Base-by-base conservation (phyloP, 2,888 invertebrate species). In the Lithophane semibrunnea region DNA sequence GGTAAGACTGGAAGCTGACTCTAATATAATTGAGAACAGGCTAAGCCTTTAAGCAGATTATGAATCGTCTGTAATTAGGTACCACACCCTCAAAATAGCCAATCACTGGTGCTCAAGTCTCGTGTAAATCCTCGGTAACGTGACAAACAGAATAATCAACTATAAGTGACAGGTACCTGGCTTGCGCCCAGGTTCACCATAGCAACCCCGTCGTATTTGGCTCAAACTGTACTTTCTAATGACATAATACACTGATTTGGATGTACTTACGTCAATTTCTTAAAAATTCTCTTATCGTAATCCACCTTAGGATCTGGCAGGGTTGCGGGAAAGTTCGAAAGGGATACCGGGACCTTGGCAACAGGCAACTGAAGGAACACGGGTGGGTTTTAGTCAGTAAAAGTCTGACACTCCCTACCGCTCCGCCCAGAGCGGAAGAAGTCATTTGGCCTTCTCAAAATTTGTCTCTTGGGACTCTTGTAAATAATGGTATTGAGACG, bases 181-280 rank as follows among this genome's bases (percentile, higher is more conserved):
- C 79, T 54, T 61, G 21, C 5, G 47, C 75, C 79, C 79, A 79
- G 75, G 7, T 75, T 54, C 47, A 61, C 60, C 75, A 42, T 66
- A 54, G 82, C 66, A 79, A 79, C 79, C 52, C 37, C 56, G 44
- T 24, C 56, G 7, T n/a, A 49, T 8, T 82, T 82, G 82, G 82
- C 82, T 68, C 74, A 16, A n/a, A 47, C 24, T 42, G 10, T 37
- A 52, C 65, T 82, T 79, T 84, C 69, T 66, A 16, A 49, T 66
- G 60, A 80, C n/a, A 49, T 77, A 69, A 65, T 13, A 56, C 13
- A 79, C 52, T 69, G 8, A 66, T 82, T 79, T 61, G 75, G 37
- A 42, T 44, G 18, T 13, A 37, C 12, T 9, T 54, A 24, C 77
- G 83, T 61, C 70, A 77, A 49, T 58, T 70, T 76, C 69, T 66